Conservation (phyloP, 1,140 invertebrate genomes). For the Agrilus planipennis region DNA sequence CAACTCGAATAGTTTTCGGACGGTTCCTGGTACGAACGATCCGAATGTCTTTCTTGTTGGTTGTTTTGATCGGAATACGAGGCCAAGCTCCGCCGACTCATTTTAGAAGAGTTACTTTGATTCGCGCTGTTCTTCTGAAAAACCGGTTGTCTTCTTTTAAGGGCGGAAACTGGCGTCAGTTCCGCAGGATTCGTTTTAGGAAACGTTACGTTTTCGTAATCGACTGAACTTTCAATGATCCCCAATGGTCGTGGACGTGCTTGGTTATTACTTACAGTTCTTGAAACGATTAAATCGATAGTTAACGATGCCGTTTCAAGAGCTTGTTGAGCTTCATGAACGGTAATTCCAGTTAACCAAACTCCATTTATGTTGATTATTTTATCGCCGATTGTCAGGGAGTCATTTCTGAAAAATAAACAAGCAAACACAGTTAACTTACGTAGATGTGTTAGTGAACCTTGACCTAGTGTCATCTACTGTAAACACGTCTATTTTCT, state of each 20-base stretch:
- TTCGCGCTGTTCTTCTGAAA: constrained; percentile 46
- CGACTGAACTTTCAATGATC: constrained; percentile 53
- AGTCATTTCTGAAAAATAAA: constrained; percentile 52
- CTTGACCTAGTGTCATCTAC: no score
- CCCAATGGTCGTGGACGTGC: constrained; percentile 15
- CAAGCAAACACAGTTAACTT: no score
- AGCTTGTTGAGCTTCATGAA: constrained; percentile 62
- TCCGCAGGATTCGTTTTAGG: neutral
- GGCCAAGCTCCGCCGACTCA: constrained; percentile 40
- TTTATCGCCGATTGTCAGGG: constrained; percentile 66
- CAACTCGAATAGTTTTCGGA: neutral
- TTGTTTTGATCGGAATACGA: constrained; percentile 8
- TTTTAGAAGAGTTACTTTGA: constrained; percentile 46
- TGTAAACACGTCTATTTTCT: no score
- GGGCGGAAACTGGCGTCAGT: neutral
- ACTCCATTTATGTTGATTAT: constrained; percentile 73
- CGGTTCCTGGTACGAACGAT: neutral
- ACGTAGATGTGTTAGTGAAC: no score
- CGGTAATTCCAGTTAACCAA: constrained; percentile 56
- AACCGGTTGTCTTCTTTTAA: constrained; percentile 36
- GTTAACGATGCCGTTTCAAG: constrained; percentile 51
- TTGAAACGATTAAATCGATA: constrained; percentile 57
- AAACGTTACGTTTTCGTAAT: constrained; percentile 44
- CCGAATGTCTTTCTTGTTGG: constrained; percentile 4
- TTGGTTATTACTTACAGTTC: constrained; percentile 23